Conservation (phyloP, 2,797 vertebrate species). For the Spondyliosoma cantharus region DNA sequence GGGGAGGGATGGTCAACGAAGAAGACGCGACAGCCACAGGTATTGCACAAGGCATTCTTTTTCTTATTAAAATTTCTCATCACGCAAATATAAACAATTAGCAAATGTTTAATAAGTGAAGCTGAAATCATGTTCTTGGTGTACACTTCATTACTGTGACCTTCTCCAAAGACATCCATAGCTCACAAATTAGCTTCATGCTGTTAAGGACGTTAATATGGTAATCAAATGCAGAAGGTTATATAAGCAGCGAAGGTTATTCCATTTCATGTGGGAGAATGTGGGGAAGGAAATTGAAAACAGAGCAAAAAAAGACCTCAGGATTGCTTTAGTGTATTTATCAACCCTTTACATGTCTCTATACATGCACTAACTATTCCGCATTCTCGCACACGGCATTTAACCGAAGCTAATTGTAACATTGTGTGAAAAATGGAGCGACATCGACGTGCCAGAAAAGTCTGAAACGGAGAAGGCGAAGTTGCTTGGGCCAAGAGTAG, state of each 20-base stretch:
- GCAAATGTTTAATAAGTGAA: constrained; percentile 78
- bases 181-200: constrained; percentile 84
- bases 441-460: constrained; percentile 61
- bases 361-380: constrained; percentile 56
- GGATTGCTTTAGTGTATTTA: constrained; percentile 75
- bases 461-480: constrained; percentile 55
- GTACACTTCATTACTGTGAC: constrained; percentile 83
- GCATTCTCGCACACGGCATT: constrained; percentile 53
- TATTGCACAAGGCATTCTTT: constrained; percentile 40
- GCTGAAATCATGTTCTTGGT: constrained; percentile 74
- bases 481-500: constrained; percentile 60
- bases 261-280: constrained; percentile 78
- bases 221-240: constrained; percentile 84
- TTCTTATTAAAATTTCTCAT: constrained; percentile 71
- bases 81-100: constrained; percentile 82
- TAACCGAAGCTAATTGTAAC: constrained; percentile 72
- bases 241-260: constrained; percentile 83
- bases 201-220: constrained; percentile 83
- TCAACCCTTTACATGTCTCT: constrained; percentile 74
- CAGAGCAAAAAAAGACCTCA: constrained; percentile 72
- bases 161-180: constrained; percentile 84
- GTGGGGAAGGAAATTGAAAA: constrained; percentile 77
- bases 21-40: constrained; percentile 50
- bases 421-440: constrained; percentile 57
- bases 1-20: constrained; percentile 16